Evolutionary conservation across 2,888 invertebrate genomes (phyloP), one percentile per base, ranked within the genome.

Genomic region (Chrysina gloriosa): DNA sequence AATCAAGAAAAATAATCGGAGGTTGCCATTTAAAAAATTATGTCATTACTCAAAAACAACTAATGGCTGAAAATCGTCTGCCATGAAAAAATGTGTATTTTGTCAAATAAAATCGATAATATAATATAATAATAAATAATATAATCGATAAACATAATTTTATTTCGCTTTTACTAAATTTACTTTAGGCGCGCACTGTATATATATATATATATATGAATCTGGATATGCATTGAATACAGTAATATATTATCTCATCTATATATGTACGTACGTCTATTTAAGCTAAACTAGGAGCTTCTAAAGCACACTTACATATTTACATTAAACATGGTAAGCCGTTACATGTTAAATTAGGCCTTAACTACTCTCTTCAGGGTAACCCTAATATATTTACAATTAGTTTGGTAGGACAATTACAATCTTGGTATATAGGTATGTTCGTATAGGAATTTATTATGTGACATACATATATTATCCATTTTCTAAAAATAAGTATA

Each of bases 361-460:
- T 72, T 68, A 70, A 72, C 72, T 71, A 72, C 72, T 68, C 69
- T 67, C 16, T 58, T 68, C 68, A 65, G 70, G 70, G 45, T 66
- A 50, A 66, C 69, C 69, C 69, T 66, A 54, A 45, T 29, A 34
- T 66, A 56, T 58, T 58, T 58, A 58, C 58, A 58, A 42, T 25
- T 25, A 58, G 16, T 39, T 42, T 42, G 39, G n/a, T 21, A 23
- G n/a, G 39, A 36, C 36, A 5, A 34, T 34, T 56, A 65, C 19
- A 56, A 16, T 56, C n/a, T n/a, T n/a, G n/a, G 29, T 16, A 52
- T 45, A 50, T 16, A 11, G 42, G 42, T 58, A 58, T 50, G n/a
- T 36, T 36, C 36, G 36, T 58, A 36, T 45, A 14, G n/a, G 14
- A 19, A 45, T 45, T 23, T 48, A 9, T 48, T 48, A 21, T 7